phyloP scores from a whole-genome alignment of 2,888 invertebrate genomes.

The Crossocerus cetratus region DNA sequence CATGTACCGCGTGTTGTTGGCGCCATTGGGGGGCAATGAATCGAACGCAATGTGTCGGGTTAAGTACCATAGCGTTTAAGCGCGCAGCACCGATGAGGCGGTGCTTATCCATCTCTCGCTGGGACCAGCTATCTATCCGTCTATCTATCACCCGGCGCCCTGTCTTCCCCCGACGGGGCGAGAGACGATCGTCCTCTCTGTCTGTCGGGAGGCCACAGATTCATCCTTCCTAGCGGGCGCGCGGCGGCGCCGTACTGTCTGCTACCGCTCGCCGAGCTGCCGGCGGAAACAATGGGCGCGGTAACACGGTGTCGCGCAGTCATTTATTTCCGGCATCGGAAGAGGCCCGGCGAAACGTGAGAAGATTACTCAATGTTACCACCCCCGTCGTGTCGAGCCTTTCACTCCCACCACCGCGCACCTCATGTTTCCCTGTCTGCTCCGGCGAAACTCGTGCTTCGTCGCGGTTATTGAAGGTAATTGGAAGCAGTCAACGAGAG shows the following conservation, averaged over 20 bases:
- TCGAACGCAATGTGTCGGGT: too few relatives aligned
- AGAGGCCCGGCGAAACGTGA: conserved; percentile 45
- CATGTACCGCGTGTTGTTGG: too few relatives aligned
- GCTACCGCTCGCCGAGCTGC: conserved; percentile 24
- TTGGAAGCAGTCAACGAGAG: conserved; percentile 46
- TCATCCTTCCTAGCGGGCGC: background rate
- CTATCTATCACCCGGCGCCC: too few relatives aligned
- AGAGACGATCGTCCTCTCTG: background rate
- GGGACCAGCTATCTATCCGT: too few relatives aligned
- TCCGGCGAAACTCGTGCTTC: background rate
- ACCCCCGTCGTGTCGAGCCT: conserved; percentile 15
- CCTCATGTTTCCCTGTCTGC: too few relatives aligned
- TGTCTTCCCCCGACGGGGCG: too few relatives aligned
- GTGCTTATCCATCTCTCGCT: too few relatives aligned
- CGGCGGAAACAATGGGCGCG: conserved; percentile 48
- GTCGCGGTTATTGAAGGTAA: conserved; percentile 54
- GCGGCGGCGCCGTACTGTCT: conserved; percentile 3
- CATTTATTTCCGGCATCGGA: conserved; percentile 55
- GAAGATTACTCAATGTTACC: conserved; percentile 54
- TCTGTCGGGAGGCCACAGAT: background rate
- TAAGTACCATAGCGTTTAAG: too few relatives aligned
- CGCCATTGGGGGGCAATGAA: background rate
- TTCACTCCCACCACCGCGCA: too few relatives aligned
- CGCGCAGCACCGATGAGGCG: too few relatives aligned
- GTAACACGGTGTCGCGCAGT: conserved; percentile 49